A percentile compares a stretch with the other conserved stretches of the same genome.
These are phyloP conservation scores for Cyclophora albipunctata DNA, from an alignment of 2,888 invertebrate genomes.

Conservation along the genomic window DNA sequence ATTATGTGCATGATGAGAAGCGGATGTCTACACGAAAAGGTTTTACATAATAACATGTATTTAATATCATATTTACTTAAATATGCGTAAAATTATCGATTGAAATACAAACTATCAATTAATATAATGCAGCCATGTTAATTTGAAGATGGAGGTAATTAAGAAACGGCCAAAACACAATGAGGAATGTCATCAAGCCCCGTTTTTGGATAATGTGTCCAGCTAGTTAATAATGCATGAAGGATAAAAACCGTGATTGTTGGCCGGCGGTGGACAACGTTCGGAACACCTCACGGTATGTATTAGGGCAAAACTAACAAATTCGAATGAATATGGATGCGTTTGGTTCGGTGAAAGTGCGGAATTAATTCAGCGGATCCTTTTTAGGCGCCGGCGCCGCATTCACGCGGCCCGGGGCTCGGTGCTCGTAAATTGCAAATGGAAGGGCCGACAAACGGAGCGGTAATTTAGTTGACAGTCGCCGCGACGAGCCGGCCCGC, in stretches of 20 bases:
- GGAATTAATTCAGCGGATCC: constrained; percentile 33
- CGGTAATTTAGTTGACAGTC: constrained; percentile 70
- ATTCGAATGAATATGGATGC: constrained; percentile 35
- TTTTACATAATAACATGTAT: too few species aligned
- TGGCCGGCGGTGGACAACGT: background rate
- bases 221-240: constrained; percentile 22
- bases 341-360: constrained; percentile 31
- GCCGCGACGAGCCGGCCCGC: constrained; percentile 33
- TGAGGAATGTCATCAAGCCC: too few species aligned
- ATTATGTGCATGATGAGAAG: too few species aligned
- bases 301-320: constrained; percentile 26
- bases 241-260: constrained; percentile 4
- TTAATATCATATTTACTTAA: too few species aligned
- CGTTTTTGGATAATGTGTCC: constrained; percentile 14
- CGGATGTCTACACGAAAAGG: too few species aligned
- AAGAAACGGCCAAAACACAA: too few species aligned
- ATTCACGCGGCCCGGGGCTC: constrained; percentile 38
- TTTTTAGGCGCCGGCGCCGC: constrained; percentile 46
- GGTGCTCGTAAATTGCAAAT: constrained; percentile 62
- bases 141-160: too few species aligned
- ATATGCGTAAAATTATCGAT: too few species aligned
- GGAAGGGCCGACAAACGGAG: constrained; percentile 61
- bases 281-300: constrained; percentile 19
- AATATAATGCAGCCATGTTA: too few species aligned
- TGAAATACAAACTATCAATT: too few species aligned